Conservation (phyloP, 2,888 invertebrate species). For the Drosophila hawaiiensis region DNA sequence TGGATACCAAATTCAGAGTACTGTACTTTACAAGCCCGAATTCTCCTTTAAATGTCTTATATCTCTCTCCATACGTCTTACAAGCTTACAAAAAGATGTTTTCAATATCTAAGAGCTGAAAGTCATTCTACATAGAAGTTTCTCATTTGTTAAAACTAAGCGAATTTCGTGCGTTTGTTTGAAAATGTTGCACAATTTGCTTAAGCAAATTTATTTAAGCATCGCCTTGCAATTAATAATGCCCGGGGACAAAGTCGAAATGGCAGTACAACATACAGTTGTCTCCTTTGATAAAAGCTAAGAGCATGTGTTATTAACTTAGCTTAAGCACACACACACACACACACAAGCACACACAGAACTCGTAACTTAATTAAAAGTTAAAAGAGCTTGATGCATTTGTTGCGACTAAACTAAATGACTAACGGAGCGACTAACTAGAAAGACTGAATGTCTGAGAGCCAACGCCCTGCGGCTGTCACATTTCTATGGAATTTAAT, state of each 20-base stretch:
- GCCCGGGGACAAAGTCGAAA: constrained; percentile 1
- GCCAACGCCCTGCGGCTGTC: constrained; percentile 57
- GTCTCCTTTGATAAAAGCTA: constrained; percentile 19
- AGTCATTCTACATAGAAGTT: neutral
- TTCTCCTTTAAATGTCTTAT: no score
- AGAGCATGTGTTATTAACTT: constrained; percentile 37
- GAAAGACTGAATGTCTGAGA: constrained; percentile 5
- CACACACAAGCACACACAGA: neutral
- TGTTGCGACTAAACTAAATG: constrained; percentile 13
- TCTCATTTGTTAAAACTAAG: neutral
- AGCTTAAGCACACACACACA: constrained; percentile 5
- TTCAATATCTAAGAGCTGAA: neutral
- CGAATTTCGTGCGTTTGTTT: neutral
- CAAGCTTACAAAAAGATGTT: neutral
- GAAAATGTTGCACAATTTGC: neutral
- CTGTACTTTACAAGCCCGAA: neutral
- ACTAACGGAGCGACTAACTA: constrained; percentile 12
- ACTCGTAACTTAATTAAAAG: constrained; percentile 62
- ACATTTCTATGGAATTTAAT: constrained; percentile 60
- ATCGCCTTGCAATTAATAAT: constrained; percentile 4
- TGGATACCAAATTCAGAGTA: no score
- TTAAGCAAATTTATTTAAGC: neutral
- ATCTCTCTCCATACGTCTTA: no score
- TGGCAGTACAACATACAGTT: neutral
- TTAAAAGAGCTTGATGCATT: constrained; percentile 30